phyloP scores from a whole-genome alignment of 2,113 vertebrate genomes.

The Vulpes ferrilata region DNA sequence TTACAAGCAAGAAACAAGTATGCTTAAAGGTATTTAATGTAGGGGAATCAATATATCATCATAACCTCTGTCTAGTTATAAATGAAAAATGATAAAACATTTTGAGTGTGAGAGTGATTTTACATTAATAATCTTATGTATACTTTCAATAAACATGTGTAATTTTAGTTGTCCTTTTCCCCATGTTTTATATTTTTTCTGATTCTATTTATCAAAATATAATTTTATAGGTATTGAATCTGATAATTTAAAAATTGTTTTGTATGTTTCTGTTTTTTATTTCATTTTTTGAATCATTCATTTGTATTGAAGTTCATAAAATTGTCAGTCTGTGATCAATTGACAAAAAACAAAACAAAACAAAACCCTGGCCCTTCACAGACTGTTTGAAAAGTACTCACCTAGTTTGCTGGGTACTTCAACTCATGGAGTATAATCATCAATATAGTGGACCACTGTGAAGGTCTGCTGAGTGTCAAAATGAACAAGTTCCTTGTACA shows the following conservation, averaged over 20 bases:
- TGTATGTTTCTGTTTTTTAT: neutral
- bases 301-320: slow-evolving; percentile 45
- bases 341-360: neutral
- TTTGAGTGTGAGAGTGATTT: slow-evolving; percentile 38
- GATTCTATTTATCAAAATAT: slow-evolving; percentile 49
- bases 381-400: slow-evolving; percentile 6
- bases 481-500: neutral
- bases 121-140: neutral
- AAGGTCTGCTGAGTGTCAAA: neutral
- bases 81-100: slow-evolving; percentile 41
- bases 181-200: neutral
- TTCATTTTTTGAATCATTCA: slow-evolving; percentile 19
- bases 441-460: neutral
- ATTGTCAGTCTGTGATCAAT: neutral
- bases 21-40: slow-evolving; percentile 45
- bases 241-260: neutral
- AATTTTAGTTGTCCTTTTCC: neutral
- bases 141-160: neutral
- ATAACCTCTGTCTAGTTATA: slow-evolving; percentile 44
- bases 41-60: slow-evolving; percentile 47
- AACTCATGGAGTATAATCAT: neutral
- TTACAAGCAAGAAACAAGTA: slow-evolving; percentile 52
- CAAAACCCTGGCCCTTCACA: neutral
- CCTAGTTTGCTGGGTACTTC: neutral
- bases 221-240: slow-evolving; percentile 24